Evolutionary conservation across 2,113 vertebrate genomes (phyloP), one percentile per base, ranked within the genome.

Genomic region (Oophaga pumilio): DNA sequence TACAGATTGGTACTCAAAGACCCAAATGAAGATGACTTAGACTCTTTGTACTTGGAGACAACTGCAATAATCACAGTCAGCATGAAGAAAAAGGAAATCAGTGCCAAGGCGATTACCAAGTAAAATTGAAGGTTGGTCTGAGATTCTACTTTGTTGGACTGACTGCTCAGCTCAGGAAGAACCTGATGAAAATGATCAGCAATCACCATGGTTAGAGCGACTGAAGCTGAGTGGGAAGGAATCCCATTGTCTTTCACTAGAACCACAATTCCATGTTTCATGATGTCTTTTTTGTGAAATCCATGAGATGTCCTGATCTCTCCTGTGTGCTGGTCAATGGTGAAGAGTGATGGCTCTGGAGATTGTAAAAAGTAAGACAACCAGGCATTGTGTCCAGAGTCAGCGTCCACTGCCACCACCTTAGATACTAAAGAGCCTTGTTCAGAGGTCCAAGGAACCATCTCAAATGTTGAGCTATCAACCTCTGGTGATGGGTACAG

Each of bases 321-420:
- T 12, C 71, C 71, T 12, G 71, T 74, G 33, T 74, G 71, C 18
- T 74, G 71, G 71, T 74, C 71, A 74, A 74, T 50, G 43, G 71
- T 50, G 71, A 74, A 74, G 43, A 49, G 17, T 74, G 71, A 74
- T 74, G 71, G 71, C 22, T 74, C 71, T 50, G 71, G 50, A 74
- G 71, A 74, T 11, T 74, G 71, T 74, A 74, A 6, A 50, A 74
- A 74, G 20, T 74, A 74, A 74, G 71, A 74, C 71, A 74, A 74
- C 71, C 71, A 74, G 71, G 71, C 33, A 74, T 74, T 74, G 71
- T 74, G 71, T 74, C 71, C 71, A 74, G 71, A 50, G 71, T 74
- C 71, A 50, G 33, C 71, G 4, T 74, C 71, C 71, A 74, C 71
- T 74, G 71, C 71, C 71, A 74, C 71, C 71, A 74, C 71, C 50